A percentile compares a stretch with the other conserved stretches of the same genome.
These are phyloP conservation scores for Agelastica alni DNA, from an alignment of 2,888 invertebrate species.

Conservation along the genomic window DNA sequence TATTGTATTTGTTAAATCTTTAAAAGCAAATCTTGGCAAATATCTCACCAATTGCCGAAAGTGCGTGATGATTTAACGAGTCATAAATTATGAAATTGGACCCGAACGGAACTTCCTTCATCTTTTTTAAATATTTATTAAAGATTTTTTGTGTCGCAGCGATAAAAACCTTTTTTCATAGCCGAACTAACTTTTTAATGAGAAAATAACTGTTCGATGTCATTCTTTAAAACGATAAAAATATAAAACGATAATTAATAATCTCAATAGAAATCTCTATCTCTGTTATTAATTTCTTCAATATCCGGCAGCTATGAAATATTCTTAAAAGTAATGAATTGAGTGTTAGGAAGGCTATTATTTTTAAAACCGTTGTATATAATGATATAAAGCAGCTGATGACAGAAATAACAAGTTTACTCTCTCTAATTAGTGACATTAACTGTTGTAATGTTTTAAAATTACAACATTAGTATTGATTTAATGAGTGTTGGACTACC, in stretches of 20 bases:
- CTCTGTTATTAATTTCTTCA: not conserved
- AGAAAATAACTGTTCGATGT: not conserved
- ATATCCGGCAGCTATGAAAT: not conserved
- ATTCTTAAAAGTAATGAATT: conserved; percentile 2
- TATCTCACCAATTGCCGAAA: too few relatives aligned
- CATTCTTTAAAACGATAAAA: not conserved
- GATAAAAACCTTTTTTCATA: too few relatives aligned
- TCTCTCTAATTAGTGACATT: not conserved
- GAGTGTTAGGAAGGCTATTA: not conserved
- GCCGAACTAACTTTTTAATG: not conserved
- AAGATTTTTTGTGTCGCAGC: too few relatives aligned
- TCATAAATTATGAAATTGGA: too few relatives aligned
- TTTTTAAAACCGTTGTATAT: conserved; percentile 2
- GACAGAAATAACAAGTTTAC: not conserved
- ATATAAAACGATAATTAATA: not conserved
- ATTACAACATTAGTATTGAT: not conserved
- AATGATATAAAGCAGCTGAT: not conserved
- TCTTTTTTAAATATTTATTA: too few relatives aligned
- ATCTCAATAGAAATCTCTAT: not conserved
- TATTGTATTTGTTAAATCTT: too few relatives aligned
- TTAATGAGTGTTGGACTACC: too few relatives aligned
- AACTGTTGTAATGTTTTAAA: not conserved
- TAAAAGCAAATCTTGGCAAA: too few relatives aligned
- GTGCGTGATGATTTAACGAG: too few relatives aligned
- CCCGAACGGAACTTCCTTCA: too few relatives aligned